Evolutionary conservation across 2,113 vertebrate species (phyloP).

Genomic region (Oostethus manadensis): DNA sequence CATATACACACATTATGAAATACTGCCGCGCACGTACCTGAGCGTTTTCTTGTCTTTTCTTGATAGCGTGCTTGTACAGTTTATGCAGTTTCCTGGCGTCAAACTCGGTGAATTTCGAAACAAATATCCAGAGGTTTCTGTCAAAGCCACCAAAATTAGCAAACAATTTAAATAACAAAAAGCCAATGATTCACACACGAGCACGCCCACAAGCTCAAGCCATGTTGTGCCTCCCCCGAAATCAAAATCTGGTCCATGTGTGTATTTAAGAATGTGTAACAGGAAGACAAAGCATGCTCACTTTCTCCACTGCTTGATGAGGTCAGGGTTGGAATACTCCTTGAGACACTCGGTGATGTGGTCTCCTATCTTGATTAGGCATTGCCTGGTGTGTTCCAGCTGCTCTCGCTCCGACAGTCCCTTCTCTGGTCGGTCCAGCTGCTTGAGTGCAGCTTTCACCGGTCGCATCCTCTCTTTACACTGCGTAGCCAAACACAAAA

Average conservation of each 20-base stretch:
- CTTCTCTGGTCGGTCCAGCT: slow-evolving; percentile 94
- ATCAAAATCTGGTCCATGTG: not conserved
- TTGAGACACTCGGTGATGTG: slow-evolving; percentile 97
- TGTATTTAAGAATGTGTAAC: not conserved
- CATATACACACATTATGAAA: no score
- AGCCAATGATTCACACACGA: no score
- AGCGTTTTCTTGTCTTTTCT: slow-evolving; percentile 90
- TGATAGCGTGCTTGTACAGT: slow-evolving; percentile 96
- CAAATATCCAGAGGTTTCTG: slow-evolving; percentile 98
- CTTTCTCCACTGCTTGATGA: slow-evolving; percentile 98
- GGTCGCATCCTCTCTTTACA: slow-evolving; percentile 99
- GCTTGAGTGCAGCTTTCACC: slow-evolving; percentile 95
- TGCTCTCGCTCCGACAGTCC: slow-evolving; percentile 97
- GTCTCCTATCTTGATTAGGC: slow-evolving; percentile 97
- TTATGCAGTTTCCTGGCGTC: slow-evolving; percentile 97
- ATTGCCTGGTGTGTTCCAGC: slow-evolving; percentile 94
- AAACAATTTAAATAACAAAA: no score
- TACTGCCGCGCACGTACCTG: slow-evolving; percentile 72
- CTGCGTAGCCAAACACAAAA: slow-evolving; percentile 53
- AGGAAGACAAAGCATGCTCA: slow-evolving; percentile 49
- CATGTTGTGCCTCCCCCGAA: no score
- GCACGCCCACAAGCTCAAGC: no score
- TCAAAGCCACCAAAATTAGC: slow-evolving; percentile 13
- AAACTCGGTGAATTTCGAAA: slow-evolving; percentile 98
- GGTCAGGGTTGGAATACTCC: slow-evolving; percentile 93